Conservation (phyloP, 2,888 invertebrate genomes). For the Cynaeus angustus region DNA sequence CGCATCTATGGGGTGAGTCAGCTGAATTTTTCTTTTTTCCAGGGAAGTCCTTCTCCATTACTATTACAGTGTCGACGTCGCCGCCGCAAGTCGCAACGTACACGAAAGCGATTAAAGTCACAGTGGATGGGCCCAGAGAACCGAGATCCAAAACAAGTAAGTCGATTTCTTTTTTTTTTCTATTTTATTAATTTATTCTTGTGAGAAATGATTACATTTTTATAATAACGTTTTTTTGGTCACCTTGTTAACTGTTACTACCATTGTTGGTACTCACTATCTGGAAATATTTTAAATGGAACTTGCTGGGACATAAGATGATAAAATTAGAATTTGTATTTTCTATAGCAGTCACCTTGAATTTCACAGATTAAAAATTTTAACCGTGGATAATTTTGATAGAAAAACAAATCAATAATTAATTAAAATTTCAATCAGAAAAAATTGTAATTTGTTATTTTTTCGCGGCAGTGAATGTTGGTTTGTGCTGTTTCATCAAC, state of each 20-base stretch:
- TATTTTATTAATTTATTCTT: background rate
- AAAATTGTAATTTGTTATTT: conserved; percentile 14
- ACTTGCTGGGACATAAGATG: background rate
- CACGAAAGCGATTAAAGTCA: conserved; percentile 84
- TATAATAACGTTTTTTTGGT: background rate
- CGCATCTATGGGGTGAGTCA: conserved; percentile 13
- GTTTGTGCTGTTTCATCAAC: conserved; percentile 9
- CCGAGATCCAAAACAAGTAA: conserved; percentile 97
- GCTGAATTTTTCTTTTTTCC: conserved; percentile 70
- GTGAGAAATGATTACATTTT: conserved; percentile 5
- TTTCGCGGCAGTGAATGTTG: conserved; percentile 7
- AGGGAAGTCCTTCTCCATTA: conserved; percentile 98
- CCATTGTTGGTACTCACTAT: conserved; percentile 10
- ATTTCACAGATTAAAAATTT: conserved; percentile 33
- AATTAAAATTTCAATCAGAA: conserved; percentile 31
- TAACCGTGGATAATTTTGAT: conserved; percentile 16
- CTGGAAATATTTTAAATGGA: conserved; percentile 5
- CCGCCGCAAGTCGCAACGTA: conserved; percentile 83
- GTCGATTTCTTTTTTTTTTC: conserved; percentile 68
- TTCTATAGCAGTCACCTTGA: conserved; percentile 25
- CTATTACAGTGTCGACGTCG: conserved; percentile 93
- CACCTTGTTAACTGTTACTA: conserved; percentile 6
- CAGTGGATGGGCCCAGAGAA: conserved; percentile 98
- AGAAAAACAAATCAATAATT: conserved; percentile 34
- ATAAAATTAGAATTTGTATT: conserved; percentile 4